A percentile compares a stretch with the other conserved stretches of the same genome.
phyloP scores from a whole-genome alignment of 2,888 invertebrate species.

The Malacosoma neustria region DNA sequence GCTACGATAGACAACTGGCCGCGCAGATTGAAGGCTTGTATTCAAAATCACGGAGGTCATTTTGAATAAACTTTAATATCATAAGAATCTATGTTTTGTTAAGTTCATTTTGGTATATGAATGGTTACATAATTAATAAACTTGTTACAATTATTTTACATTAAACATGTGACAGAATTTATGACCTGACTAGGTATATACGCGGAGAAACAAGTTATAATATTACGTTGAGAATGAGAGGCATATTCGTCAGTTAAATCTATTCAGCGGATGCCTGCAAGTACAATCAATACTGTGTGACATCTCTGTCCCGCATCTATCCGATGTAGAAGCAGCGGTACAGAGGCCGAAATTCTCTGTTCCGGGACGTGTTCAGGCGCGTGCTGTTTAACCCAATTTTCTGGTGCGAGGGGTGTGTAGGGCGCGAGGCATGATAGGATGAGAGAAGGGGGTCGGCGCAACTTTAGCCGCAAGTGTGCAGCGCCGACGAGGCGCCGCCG shows the following conservation, averaged over 20 bases:
- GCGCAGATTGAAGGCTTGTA: no score
- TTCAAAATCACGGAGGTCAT: no score
- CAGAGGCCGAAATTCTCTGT: conserved; percentile 65
- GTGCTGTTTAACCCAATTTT: conserved; percentile 73
- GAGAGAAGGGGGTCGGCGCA: conserved; percentile 33
- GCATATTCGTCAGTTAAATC: background rate
- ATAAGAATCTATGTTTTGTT: no score
- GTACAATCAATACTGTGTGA: conserved; percentile 70
- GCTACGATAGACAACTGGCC: no score
- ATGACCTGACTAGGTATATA: no score
- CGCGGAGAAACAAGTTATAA: background rate
- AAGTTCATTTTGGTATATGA: no score
- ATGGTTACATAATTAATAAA: no score
- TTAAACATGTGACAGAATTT: no score
- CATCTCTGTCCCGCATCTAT: conserved; percentile 67
- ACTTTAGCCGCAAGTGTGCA: conserved; percentile 63
- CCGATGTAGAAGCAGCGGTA: no score
- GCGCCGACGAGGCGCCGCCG: conserved; percentile 47
- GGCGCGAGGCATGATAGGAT: conserved; percentile 40
- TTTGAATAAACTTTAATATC: no score
- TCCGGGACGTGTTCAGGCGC: conserved; percentile 59
- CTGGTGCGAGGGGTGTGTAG: conserved; percentile 58
- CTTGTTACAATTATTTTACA: no score
- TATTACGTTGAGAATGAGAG: background rate
- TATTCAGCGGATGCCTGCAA: conserved; percentile 19